phyloP scores from a whole-genome alignment of 1,140 invertebrate genomes.

The Drosophila equinoxialis region DNA sequence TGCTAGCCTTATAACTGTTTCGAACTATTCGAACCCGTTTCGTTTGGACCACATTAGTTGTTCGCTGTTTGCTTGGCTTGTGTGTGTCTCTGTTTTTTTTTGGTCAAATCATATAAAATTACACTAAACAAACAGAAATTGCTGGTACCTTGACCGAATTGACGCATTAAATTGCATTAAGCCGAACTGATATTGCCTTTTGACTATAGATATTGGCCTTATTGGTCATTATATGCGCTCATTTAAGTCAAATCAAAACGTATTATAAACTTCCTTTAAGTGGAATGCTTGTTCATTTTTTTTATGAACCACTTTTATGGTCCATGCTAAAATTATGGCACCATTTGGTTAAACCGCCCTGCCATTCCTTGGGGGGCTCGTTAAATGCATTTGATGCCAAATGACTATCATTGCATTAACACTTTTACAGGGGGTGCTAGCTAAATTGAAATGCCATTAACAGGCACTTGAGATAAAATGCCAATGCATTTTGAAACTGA shows the following conservation, averaged over 20 bases:
- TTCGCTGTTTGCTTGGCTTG: constrained; percentile 40
- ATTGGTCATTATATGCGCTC: constrained; percentile 61
- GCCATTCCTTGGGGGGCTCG: constrained; percentile 14
- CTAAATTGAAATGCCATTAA: constrained; percentile 47
- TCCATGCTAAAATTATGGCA: neutral
- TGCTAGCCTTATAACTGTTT: constrained; percentile 39
- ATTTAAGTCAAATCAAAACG: constrained; percentile 45
- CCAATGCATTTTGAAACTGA: constrained; percentile 50
- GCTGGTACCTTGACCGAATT: constrained; percentile 76
- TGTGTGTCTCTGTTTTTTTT: constrained; percentile 7
- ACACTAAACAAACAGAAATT: constrained; percentile 38
- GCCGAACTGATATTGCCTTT: neutral
- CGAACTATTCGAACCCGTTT: constrained; percentile 36
- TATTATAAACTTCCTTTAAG: constrained; percentile 32
- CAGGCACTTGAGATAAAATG: constrained; percentile 32
- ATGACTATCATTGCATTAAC: constrained; percentile 46
- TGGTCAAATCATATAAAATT: constrained; percentile 41
- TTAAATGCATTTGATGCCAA: constrained; percentile 31
- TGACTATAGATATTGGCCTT: constrained; percentile 45
- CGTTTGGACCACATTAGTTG: constrained; percentile 17
- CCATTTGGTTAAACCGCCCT: constrained; percentile 24
- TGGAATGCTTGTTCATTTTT: constrained; percentile 9
- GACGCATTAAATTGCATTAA: constrained; percentile 48
- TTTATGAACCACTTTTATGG: constrained; percentile 3
- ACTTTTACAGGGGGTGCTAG: constrained; percentile 22